These are phyloP conservation scores for Bombyx huttoni DNA, from an alignment of 2,888 invertebrate genomes.

Conservation along the genomic window DNA sequence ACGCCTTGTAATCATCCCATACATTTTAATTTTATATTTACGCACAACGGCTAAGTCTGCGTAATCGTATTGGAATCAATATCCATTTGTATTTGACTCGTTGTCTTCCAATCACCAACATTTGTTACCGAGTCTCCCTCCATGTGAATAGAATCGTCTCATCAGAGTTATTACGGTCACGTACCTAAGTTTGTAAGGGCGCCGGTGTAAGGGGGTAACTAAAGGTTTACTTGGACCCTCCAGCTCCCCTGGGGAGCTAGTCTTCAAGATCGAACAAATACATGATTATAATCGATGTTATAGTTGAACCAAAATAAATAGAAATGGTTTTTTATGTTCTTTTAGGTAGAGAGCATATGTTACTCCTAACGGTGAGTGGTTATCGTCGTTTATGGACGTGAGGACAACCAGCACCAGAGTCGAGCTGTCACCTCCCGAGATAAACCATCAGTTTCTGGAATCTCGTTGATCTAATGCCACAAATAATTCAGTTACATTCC, in stretches of 20 bases:
- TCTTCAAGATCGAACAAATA: conserved; percentile 11
- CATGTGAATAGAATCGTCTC: conserved; percentile 5
- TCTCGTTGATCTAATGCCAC: no score
- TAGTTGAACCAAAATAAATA: neutral
- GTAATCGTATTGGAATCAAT: no score
- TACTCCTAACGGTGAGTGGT: no score
- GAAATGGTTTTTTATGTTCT: neutral
- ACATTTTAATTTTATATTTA: no score
- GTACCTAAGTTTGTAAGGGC: conserved; percentile 21
- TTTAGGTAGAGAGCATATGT: neutral
- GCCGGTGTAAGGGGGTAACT: conserved; percentile 4
- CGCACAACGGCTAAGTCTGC: no score
- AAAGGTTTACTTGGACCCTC: neutral
- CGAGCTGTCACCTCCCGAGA: no score
- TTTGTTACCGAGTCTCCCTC: neutral
- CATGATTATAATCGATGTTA: conserved; percentile 14
- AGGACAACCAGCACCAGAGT: no score
- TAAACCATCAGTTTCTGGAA: no score
- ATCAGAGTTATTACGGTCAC: conserved; percentile 26
- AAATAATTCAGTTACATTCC: no score
- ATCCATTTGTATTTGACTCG: no score
- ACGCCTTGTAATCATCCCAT: no score
- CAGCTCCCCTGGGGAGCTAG: neutral
- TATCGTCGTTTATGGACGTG: no score
- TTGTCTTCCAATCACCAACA: neutral